These are phyloP conservation scores for Dendropsophus ebraccatus DNA, from an alignment of 2,113 vertebrate species.

Conservation along the genomic window DNA sequence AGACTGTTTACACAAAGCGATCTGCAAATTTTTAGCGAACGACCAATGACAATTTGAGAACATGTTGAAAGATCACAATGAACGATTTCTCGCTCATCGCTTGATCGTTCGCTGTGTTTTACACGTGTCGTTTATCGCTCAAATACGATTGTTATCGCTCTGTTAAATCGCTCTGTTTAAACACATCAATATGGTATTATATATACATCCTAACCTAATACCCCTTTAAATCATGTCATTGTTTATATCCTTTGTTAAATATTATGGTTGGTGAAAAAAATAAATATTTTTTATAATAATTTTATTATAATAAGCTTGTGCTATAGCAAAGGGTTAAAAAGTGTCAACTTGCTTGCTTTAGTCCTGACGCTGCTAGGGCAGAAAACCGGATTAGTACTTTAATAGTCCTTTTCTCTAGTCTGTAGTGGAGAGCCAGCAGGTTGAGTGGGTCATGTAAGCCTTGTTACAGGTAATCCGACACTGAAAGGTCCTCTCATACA, in stretches of 20 bases:
- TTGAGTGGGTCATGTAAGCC: conserved; percentile 21
- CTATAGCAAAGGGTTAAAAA: not conserved
- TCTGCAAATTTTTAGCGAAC: no score
- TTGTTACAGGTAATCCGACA: conserved; percentile 44
- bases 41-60: no score
- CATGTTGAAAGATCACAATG: no score
- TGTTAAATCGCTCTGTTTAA: no score
- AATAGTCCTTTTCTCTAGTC: not conserved
- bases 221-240: not conserved
- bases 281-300: not conserved
- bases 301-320: not conserved
- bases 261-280: not conserved
- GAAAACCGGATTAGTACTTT: conserved; percentile 14
- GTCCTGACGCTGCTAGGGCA: not conserved
- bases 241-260: not conserved
- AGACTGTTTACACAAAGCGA: no score
- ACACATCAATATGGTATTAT: no score
- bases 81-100: no score
- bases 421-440: conserved; percentile 22
- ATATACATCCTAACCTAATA: not conserved
- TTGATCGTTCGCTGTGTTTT: no score
- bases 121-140: no score
- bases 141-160: no score
- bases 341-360: not conserved
- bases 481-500: not conserved